phyloP scores from a whole-genome alignment of 2,888 invertebrate species.

The Pyrochroa serraticornis region DNA sequence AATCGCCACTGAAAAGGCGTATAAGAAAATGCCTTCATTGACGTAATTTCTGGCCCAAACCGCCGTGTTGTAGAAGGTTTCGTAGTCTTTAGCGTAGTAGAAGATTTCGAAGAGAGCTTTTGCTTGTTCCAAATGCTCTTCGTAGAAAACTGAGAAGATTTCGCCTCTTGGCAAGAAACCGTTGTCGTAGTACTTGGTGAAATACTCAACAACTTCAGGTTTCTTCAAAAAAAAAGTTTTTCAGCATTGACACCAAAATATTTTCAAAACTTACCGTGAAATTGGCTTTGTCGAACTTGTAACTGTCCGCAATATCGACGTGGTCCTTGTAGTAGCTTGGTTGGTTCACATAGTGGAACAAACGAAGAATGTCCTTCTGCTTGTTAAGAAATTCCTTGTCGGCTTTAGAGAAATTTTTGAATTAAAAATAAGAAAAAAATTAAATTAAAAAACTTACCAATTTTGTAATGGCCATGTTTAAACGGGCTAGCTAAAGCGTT shows the following conservation, averaged over 20 bases:
- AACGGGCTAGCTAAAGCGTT: conserved; percentile 1
- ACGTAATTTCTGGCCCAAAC: conserved; percentile 70
- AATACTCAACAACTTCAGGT: conserved; percentile 64
- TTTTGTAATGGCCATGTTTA: conserved; percentile 1
- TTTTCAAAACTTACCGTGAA: conserved; percentile 51
- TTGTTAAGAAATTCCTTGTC: conserved; percentile 28
- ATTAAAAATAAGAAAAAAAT: conserved; percentile 65
- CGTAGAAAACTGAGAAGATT: conserved; percentile 67
- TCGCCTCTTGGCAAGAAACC: conserved; percentile 66
- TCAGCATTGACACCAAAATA: not conserved
- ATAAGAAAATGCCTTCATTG: conserved; percentile 74
- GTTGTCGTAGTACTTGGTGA: conserved; percentile 61
- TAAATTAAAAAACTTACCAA: conserved; percentile 49
- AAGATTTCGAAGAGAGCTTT: conserved; percentile 70
- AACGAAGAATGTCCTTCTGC: conserved; percentile 59
- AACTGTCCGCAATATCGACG: conserved; percentile 64
- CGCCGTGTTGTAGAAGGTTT: conserved; percentile 72
- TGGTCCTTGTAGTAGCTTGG: conserved; percentile 62
- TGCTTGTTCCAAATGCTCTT: conserved; percentile 67
- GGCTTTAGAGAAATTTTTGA: conserved; percentile 61
- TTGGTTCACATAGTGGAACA: conserved; percentile 69
- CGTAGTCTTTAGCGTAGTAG: conserved; percentile 72
- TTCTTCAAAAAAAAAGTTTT: conserved; percentile 52
- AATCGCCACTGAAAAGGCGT: conserved; percentile 67
- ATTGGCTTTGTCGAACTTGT: conserved; percentile 63